phyloP scores from a whole-genome alignment of 2,797 vertebrate species.

The Oryzias dopingdopingensis region DNA sequence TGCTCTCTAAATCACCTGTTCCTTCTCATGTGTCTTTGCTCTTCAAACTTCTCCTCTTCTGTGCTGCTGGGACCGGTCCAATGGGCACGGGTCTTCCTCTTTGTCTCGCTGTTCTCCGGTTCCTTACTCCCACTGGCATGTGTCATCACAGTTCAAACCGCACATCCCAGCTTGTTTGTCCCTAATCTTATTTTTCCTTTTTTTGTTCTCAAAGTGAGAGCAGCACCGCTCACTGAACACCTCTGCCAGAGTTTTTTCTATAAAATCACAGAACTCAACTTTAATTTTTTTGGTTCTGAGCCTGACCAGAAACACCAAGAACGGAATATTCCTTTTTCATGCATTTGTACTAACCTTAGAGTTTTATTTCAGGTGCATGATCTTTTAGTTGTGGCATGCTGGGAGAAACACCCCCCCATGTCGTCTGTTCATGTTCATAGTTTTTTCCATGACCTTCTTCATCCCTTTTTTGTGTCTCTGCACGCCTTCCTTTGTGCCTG shows the following conservation, averaged over 20 bases:
- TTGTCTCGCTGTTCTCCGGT: conserved; percentile 61
- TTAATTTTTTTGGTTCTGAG: neutral
- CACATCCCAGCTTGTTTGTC: neutral
- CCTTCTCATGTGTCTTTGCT: conserved; percentile 32
- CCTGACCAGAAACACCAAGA: too few relatives aligned
- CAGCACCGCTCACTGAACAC: neutral
- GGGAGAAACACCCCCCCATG: conserved; percentile 1
- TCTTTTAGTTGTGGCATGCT: conserved; percentile 26
- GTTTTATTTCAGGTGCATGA: neutral
- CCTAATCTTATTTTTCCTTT: neutral
- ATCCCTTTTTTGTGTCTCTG: conserved; percentile 53
- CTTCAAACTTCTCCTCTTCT: conserved; percentile 50
- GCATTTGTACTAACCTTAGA: too few relatives aligned
- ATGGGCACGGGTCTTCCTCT: conserved; percentile 52
- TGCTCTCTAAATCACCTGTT: conserved; percentile 40
- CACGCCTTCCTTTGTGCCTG: conserved; percentile 44
- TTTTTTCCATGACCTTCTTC: conserved; percentile 29
- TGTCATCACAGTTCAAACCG: conserved; percentile 3
- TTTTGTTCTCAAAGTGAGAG: neutral
- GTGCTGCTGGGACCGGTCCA: conserved; percentile 66
- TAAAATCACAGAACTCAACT: neutral
- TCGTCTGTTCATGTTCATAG: conserved; percentile 18
- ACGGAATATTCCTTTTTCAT: too few relatives aligned
- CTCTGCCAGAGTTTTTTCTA: neutral
- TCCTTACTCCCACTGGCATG: conserved; percentile 54